A percentile compares a stretch with the other conserved stretches of the same genome.
Evolutionary conservation across 2,888 invertebrate species (phyloP).

Genomic region (Agrochola lota): DNA sequence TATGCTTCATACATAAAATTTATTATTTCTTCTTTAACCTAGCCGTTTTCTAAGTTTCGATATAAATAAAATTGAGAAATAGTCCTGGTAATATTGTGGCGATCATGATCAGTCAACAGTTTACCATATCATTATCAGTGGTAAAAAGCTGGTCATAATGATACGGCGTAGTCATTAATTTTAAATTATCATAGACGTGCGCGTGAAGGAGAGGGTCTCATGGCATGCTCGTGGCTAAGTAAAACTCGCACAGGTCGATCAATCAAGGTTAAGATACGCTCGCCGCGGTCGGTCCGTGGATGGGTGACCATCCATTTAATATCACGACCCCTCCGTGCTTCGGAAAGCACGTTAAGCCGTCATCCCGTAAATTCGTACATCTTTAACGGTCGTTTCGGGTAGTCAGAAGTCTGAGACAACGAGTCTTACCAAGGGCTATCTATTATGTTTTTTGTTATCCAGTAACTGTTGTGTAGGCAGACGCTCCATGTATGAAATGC

Average conservation of each 20-base stretch:
- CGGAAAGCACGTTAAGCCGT: not conserved
- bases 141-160: not conserved
- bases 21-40: constrained; percentile 29
- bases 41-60: not conserved
- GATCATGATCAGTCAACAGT: not conserved
- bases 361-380: not conserved
- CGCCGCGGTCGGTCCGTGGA: not conserved
- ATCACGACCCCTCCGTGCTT: not conserved
- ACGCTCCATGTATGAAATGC: not conserved
- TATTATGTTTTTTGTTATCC: too few species aligned
- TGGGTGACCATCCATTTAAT: not conserved
- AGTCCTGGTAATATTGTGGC: not conserved
- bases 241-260: not conserved
- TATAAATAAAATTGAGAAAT: not conserved
- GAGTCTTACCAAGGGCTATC: not conserved
- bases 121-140: not conserved
- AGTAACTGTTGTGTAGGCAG: not conserved
- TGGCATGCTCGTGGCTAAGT: not conserved
- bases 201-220: not conserved
- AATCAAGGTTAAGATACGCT: not conserved
- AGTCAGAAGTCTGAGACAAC: not conserved
- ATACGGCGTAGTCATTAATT: not conserved
- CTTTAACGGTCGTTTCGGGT: too few species aligned
- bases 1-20: constrained; percentile 78
- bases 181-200: not conserved